Evolutionary conservation across 2,113 vertebrate species (phyloP).

Genomic region (Diphyllodes magnificus): DNA sequence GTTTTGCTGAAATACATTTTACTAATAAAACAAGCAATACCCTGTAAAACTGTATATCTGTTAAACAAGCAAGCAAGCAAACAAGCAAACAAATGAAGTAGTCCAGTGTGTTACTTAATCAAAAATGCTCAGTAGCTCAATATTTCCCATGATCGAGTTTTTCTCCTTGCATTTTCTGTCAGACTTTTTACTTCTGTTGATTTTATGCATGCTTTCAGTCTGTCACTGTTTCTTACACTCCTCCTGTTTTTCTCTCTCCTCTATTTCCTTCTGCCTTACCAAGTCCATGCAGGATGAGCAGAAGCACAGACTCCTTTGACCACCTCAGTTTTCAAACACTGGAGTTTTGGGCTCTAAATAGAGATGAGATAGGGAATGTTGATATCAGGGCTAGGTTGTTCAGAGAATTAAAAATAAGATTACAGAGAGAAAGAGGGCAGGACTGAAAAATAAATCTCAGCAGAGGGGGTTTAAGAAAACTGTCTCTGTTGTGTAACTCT

Average conservation of each 20-base stretch:
- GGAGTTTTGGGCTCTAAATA: neutral
- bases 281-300: neutral
- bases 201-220: neutral
- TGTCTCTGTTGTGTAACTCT: neutral
- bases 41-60: neutral
- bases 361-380: neutral
- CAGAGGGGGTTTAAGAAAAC: neutral
- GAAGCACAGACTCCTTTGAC: neutral
- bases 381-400: neutral
- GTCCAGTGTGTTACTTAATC: neutral
- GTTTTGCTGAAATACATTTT: neutral
- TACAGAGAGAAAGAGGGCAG: neutral
- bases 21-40: neutral
- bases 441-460: neutral
- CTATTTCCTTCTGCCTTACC: neutral
- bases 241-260: neutral
- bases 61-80: neutral
- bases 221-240: neutral
- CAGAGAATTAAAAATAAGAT: neutral
- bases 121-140: neutral
- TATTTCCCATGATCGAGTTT: rapidly evolving
- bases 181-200: neutral
- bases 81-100: rapidly evolving
- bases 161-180: neutral
- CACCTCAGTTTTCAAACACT: rapidly evolving